Evolutionary conservation across 2,113 vertebrate species (phyloP).

Genomic region (Xiphias gladius): DNA sequence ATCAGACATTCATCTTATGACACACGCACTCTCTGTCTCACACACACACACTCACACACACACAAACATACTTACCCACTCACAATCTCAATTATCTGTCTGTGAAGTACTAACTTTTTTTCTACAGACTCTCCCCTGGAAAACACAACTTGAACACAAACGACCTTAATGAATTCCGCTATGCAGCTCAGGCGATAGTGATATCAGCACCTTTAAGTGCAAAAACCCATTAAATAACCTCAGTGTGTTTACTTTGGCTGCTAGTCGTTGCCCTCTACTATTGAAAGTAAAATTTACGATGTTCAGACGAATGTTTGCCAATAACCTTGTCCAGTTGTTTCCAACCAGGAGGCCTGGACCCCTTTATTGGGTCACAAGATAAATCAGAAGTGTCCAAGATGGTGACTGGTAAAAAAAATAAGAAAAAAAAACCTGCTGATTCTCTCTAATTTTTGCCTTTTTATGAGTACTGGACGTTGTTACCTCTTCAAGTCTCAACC

Average conservation of each 20-base stretch:
- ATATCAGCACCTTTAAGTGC: neutral
- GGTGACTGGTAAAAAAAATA: too few species aligned
- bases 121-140: neutral
- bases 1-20: neutral
- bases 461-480: too few species aligned
- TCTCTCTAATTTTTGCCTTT: too few species aligned
- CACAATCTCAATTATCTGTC: neutral
- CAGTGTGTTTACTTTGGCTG: neutral
- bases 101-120: constrained; percentile 6
- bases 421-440: too few species aligned
- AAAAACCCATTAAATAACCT: neutral
- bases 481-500: too few species aligned
- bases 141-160: neutral
- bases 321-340: neutral
- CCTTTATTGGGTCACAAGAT: too few species aligned
- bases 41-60: constrained; percentile 22
- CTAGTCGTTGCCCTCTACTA: too few species aligned
- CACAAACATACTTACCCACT: constrained; percentile 1
- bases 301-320: neutral
- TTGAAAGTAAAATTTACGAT: too few species aligned
- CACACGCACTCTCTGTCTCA: neutral
- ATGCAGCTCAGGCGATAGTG: neutral
- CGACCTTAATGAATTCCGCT: neutral
- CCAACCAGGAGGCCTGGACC: neutral
- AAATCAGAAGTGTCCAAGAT: too few species aligned